Base-by-base conservation (phyloP, 2,113 vertebrate species). In the human region DNA sequence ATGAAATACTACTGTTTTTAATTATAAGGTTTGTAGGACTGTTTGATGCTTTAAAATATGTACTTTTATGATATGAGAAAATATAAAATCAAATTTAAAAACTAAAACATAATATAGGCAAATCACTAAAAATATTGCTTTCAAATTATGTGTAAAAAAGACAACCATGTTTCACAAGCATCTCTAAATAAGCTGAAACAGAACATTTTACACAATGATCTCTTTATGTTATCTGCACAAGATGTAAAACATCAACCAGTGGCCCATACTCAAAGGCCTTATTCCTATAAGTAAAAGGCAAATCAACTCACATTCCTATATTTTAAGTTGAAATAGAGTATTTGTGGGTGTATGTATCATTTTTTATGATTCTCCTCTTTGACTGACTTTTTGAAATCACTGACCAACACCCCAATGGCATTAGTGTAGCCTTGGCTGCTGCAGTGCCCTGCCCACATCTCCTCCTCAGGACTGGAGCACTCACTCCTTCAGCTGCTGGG, bases 51-150 rank as follows among this genome's bases (percentile, higher is more conserved):
- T 90, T 70, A 50, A 83, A 80, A 86, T 52, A 59, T 27, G 11
- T 86, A 27, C 22, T 80, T 75, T 94, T 52, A 66, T n/a, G 11
- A 57, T 43, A 38, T 50, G 22, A 79, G 4, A 50, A 93, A 75
- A 75, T 32, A 48, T 55, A 91, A 93, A 52, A 66, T 68, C 80
- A 90, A 55, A 89, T 70, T 61, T 73, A 55, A 88, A 96, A 90
- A 35, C 23, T 10, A 91, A 76, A 66, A 80, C 7, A 50, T 18
- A 82, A 94, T 35, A 89, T 82, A 87, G 45, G 18, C 61, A 76
- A 80, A 61, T 50, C 7, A 72, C 32, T 78, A 79, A 72, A 83
- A 82, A 79, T 64, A 76, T 5, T 83, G 40, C n/a, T 93, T 93
- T 64, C 30, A 75, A 90, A 61, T 85, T 93, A 64, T 86, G 25